Percentiles rank a stretch among this genome's conserved stretches.
phyloP scores from a whole-genome alignment of 1,140 invertebrate species.

The Zaprionus inermis region DNA sequence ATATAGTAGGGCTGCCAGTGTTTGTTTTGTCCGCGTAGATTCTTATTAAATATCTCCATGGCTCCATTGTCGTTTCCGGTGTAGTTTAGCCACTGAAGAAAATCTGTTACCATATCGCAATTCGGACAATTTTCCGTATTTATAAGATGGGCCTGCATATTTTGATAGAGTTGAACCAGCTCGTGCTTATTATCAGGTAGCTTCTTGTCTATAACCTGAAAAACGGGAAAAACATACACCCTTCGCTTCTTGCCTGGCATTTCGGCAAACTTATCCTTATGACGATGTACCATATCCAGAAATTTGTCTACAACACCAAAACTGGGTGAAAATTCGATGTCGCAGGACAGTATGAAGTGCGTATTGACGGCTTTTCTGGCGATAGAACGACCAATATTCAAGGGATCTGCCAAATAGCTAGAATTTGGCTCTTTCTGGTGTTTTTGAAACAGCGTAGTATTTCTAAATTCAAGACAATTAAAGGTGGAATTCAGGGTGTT shows the following conservation, averaged over 20 bases:
- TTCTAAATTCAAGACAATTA: constrained; percentile 86
- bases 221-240: constrained; percentile 71
- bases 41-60: constrained; percentile 91
- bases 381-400: constrained; percentile 94
- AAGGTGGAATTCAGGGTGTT: constrained; percentile 86
- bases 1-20: constrained; percentile 96
- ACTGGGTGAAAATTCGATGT: constrained; percentile 94
- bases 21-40: constrained; percentile 89
- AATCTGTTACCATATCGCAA: constrained; percentile 93
- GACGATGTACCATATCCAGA: constrained; percentile 90
- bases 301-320: constrained; percentile 89
- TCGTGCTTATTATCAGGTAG: constrained; percentile 90
- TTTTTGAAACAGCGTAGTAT: constrained; percentile 84
- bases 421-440: too few species aligned
- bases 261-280: constrained; percentile 85
- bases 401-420: constrained; percentile 85
- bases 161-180: constrained; percentile 89
- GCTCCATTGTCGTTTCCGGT: constrained; percentile 85
- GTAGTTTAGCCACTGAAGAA: constrained; percentile 90
- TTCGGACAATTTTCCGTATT: constrained; percentile 93
- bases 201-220: constrained; percentile 55
- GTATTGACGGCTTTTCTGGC: constrained; percentile 92
- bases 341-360: constrained; percentile 93
- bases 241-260: constrained; percentile 14
- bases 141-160: constrained; percentile 92